These are phyloP conservation scores for Nesidiocoris tenuis DNA, from an alignment of 2,888 invertebrate species.

Conservation along the genomic window DNA sequence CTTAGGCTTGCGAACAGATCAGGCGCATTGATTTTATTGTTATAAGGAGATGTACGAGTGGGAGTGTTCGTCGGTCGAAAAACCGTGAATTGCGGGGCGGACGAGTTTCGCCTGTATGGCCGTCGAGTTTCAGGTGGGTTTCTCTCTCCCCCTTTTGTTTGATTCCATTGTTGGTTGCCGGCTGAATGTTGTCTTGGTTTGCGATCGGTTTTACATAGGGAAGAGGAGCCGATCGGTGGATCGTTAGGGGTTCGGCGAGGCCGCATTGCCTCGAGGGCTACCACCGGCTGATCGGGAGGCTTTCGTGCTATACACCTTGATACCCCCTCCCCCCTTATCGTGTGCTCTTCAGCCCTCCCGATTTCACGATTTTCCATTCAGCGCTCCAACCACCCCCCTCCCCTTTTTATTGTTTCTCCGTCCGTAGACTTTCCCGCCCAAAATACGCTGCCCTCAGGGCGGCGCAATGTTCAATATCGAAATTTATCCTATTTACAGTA, in stretches of 20 bases:
- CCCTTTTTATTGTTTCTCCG: no score
- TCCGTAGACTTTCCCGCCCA: no score
- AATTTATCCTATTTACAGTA: no score
- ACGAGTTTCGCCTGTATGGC: background rate
- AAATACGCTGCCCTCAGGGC: no score
- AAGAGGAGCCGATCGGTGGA: background rate
- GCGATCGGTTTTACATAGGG: background rate
- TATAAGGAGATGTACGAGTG: conserved; percentile 3
- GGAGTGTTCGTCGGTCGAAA: background rate
- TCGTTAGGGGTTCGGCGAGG: background rate
- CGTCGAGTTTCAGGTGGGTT: background rate
- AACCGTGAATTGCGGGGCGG: background rate
- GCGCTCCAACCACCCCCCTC: no score
- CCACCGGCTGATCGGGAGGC: background rate
- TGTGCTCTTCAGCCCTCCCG: no score
- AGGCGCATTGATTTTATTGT: conserved; percentile 23
- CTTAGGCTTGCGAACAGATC: background rate
- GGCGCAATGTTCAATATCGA: no score
- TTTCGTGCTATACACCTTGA: no score
- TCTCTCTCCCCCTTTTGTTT: background rate
- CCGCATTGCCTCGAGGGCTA: background rate
- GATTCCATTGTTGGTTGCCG: background rate
- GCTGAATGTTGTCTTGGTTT: background rate
- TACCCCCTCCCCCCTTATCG: no score
- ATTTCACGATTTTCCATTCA: no score